phyloP scores from a whole-genome alignment of 1,140 invertebrate genomes.

The Amphibalanus amphitrite region DNA sequence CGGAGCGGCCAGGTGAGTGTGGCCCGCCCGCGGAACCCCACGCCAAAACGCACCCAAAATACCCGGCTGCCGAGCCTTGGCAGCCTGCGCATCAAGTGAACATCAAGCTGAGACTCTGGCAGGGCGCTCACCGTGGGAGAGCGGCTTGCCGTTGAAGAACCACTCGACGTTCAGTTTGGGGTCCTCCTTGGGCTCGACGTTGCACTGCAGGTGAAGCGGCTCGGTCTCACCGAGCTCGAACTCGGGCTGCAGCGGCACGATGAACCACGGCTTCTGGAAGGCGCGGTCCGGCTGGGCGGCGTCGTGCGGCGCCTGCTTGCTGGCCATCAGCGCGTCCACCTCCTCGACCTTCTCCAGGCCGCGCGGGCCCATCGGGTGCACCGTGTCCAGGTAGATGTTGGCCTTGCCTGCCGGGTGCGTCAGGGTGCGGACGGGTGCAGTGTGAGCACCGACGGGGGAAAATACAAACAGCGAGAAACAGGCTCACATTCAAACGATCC shows the following conservation, averaged over 20 bases:
- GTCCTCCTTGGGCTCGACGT: constrained; percentile 89
- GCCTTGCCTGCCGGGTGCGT: constrained; percentile 32
- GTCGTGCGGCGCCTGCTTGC: constrained; percentile 40
- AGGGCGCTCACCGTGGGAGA: constrained; percentile 42
- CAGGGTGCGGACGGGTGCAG: not conserved
- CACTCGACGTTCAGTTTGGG: constrained; percentile 86
- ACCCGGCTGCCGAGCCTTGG: too few relatives aligned
- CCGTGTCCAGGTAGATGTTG: constrained; percentile 58
- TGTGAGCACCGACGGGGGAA: too few relatives aligned
- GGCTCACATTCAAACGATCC: too few relatives aligned
- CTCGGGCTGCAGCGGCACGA: constrained; percentile 57
- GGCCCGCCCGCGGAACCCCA: too few relatives aligned
- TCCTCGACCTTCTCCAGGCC: constrained; percentile 58
- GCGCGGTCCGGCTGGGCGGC: constrained; percentile 43
- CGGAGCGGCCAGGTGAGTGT: not conserved
- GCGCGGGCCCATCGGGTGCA: constrained; percentile 67
- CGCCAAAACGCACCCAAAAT: too few relatives aligned
- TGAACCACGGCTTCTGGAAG: constrained; percentile 75
- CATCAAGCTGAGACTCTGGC: too few relatives aligned
- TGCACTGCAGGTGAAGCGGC: constrained; percentile 75
- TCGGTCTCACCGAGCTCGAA: constrained; percentile 76
- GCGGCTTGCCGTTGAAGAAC: constrained; percentile 61
- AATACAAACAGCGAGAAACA: too few relatives aligned
- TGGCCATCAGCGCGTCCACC: not conserved
- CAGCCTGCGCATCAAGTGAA: too few relatives aligned